Percentiles rank a stretch among this genome's conserved stretches.
Conservation (phyloP, 2,113 vertebrate species). For the Colossoma macropomum region DNA sequence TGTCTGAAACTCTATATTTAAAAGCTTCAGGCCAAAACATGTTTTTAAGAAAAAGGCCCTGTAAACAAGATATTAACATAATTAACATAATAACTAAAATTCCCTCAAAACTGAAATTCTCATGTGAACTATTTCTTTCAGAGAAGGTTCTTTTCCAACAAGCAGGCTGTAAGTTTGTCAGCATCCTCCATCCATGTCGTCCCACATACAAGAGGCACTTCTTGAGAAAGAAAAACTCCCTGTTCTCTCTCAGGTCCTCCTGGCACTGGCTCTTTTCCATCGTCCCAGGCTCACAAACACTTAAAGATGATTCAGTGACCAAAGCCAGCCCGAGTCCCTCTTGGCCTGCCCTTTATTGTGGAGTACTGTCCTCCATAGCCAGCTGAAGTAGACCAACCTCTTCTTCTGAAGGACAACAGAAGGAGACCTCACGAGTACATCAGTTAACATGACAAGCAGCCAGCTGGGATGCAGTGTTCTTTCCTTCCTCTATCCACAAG, state of each 20-base stretch:
- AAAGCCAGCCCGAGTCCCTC: neutral
- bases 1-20: no score
- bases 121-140: neutral
- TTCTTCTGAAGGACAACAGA: slow-evolving; percentile 1
- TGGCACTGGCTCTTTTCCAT: neutral
- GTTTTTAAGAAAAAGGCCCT: no score
- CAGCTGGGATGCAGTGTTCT: slow-evolving; percentile 23
- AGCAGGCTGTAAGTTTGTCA: neutral
- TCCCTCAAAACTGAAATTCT: neutral
- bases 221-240: neutral
- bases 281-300: neutral
- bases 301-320: slow-evolving; percentile 4
- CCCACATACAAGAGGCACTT: neutral
- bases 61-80: no score
- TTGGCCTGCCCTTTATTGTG: slow-evolving; percentile 1
- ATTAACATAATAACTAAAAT: no score
- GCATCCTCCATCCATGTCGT: neutral
- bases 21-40: no score
- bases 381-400: neutral
- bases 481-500: neutral
- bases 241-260: neutral
- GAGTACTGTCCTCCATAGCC: neutral
- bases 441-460: slow-evolving; percentile 8
- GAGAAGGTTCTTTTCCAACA: no score
- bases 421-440: slow-evolving; percentile 12